Conservation (phyloP, 1,140 invertebrate genomes). For the Drosophila persimilis region DNA sequence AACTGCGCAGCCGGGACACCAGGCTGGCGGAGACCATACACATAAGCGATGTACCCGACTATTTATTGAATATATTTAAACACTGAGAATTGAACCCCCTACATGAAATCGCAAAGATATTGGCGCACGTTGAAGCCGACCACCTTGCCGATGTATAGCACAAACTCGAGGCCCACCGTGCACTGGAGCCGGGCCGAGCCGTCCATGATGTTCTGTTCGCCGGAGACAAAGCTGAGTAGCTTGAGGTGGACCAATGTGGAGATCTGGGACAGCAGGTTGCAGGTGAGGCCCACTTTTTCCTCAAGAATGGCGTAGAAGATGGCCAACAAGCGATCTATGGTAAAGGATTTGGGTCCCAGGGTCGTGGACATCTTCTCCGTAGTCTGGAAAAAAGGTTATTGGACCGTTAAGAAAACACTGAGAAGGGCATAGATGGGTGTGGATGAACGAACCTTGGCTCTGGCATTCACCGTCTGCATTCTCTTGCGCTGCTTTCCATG, state of each 20-base stretch:
- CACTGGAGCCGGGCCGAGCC: constrained; percentile 88
- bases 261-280: constrained; percentile 91
- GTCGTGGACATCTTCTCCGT: constrained; percentile 83
- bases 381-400: constrained; percentile 80
- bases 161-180: constrained; percentile 88
- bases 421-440: too few species aligned
- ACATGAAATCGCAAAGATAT: constrained; percentile 89
- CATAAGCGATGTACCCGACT: constrained; percentile 76
- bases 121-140: constrained; percentile 89
- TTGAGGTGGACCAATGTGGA: constrained; percentile 89
- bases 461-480: constrained; percentile 85
- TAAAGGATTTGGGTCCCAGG: constrained; percentile 91
- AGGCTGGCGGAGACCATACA: constrained; percentile 84
- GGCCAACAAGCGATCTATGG: constrained; percentile 91
- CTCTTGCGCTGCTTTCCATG: constrained; percentile 86
- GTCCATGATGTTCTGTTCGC: constrained; percentile 87
- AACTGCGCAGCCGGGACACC: constrained; percentile 89
- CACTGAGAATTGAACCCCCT: constrained; percentile 32
- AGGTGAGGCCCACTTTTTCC: constrained; percentile 92
- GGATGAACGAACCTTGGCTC: constrained; percentile 77
- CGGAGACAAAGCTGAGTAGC: constrained; percentile 85
- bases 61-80: constrained; percentile 79
- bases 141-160: constrained; percentile 87
- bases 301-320: constrained; percentile 96
- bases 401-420: constrained; percentile 19